Percentiles rank a stretch among this genome's conserved stretches.
These are phyloP conservation scores for Halisarca cf. caerulea DNA, from an alignment of 37 sponge, comb jelly and placozoan species.

Conservation along the genomic window DNA sequence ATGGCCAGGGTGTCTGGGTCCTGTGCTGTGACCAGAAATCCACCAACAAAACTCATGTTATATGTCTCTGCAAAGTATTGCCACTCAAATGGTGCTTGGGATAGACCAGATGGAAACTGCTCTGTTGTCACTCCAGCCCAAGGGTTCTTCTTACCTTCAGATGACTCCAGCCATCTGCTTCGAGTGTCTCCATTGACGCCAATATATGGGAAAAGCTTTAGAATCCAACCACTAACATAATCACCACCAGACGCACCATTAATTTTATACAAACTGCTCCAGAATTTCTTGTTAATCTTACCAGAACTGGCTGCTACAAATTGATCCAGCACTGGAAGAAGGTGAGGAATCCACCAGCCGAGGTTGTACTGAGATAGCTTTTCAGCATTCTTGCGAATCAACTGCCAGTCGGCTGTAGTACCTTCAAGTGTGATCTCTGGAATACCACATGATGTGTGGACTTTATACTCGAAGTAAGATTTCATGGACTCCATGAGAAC, in stretches of 20 bases:
- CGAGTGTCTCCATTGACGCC: not conserved
- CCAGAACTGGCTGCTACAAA: conserved; percentile 58
- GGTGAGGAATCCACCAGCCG: conserved; percentile 48
- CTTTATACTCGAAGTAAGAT: conserved; percentile 38
- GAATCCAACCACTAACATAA: conserved; percentile 52
- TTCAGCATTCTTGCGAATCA: conserved; percentile 36
- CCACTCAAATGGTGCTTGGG: conserved; percentile 48
- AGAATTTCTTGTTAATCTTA: conserved; percentile 43
- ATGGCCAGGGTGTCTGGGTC: conserved; percentile 34
- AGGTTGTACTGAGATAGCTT: conserved; percentile 45
- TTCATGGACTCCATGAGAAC: conserved; percentile 60
- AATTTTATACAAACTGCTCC: conserved; percentile 48
- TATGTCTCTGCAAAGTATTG: not conserved
- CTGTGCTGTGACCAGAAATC: conserved; percentile 51
- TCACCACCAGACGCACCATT: conserved; percentile 35
- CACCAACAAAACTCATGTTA: conserved; percentile 56
- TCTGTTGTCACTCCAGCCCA: not conserved
- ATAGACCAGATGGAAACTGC: conserved; percentile 45
- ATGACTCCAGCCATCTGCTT: not conserved
- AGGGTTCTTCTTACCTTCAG: not conserved
- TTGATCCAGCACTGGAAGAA: conserved; percentile 50
- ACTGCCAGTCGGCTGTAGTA: conserved; percentile 54
- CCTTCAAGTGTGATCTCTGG: conserved; percentile 69
- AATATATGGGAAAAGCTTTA: conserved; percentile 50
- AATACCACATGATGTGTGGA: conserved; percentile 46